Percentiles rank a stretch among this genome's conserved stretches.
Conservation (phyloP, 2,888 invertebrate genomes). For the Sarcophaga carnaria region DNA sequence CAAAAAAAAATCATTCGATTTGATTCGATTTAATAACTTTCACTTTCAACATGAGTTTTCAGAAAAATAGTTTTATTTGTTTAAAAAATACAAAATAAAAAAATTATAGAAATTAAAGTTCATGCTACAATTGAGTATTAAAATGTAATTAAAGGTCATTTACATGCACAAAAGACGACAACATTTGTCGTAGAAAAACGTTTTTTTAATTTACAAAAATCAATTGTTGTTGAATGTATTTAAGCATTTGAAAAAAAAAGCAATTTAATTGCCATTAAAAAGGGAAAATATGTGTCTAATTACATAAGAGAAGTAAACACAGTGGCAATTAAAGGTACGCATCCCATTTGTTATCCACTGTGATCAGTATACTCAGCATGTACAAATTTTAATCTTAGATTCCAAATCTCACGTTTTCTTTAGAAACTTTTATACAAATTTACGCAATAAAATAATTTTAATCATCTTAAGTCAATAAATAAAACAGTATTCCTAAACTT, state of each 20-base stretch:
- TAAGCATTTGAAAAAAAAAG: not conserved
- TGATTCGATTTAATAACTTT: slow-evolving; percentile 50
- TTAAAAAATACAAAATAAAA: not conserved
- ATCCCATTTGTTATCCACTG: no score
- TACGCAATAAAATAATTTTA: no score
- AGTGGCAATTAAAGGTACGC: no score
- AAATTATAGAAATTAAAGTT: slow-evolving; percentile 1
- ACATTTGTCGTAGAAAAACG: not conserved
- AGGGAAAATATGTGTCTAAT: not conserved
- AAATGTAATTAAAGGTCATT: slow-evolving; percentile 52
- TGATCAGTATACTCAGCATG: no score
- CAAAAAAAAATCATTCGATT: not conserved
- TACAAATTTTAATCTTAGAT: no score
- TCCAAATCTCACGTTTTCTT: no score
- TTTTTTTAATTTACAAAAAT: not conserved
- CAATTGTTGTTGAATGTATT: not conserved
- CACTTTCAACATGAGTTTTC: slow-evolving; percentile 49
- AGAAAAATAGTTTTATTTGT: slow-evolving; percentile 16
- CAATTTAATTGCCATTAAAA: not conserved
- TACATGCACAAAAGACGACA: slow-evolving; percentile 33
- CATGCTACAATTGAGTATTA: slow-evolving; percentile 13
- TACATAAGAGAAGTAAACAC: not conserved
- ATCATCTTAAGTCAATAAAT: slow-evolving; percentile 12
- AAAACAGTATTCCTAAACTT: no score
- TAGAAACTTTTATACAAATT: no score